Evolutionary conservation across 2,797 vertebrate genomes (phyloP), one percentile per base, ranked within the genome.

Genomic region (Propithecus deckenii): DNA sequence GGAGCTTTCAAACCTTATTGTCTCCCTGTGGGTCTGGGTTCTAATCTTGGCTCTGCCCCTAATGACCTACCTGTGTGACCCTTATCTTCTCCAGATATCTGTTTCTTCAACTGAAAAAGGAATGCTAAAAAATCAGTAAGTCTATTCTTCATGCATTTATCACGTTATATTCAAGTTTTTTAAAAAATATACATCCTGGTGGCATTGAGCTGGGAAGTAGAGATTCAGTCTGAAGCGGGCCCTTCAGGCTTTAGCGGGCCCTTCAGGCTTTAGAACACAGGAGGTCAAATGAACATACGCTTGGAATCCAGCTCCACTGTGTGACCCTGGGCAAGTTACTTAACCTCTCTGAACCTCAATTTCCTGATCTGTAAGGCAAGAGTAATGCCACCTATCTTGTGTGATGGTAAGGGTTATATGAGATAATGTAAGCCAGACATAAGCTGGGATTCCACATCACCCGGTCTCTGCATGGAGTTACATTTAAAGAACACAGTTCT

Each of bases 311-410:
- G 85, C 7, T 81, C 69, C 2, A 3, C 72, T 78, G 52, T 83
- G 57, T 92, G 89, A 92, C 59, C 17, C 69, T 79, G 30, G 22
- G 57, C 52, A 92, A 90, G 52, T 80, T 69, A 78, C 59, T 83
- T 61, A 83, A 91, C 23, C 15, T 74, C 91, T 94, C 50, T 63
- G 81, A 96, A 43, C 13, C 65, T 94, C 83, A 80, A 48, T 41
- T 85, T 63, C 13, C 76, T 94, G 63, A n/a, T 50, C 67, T 94
- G 5, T 78, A 92, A 92, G 84, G 8, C 30, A 97, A 94, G 84
- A 74, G 63, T 81, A 79, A 63, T 74, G 71, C 13, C 46, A 69
- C 18, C 43, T 25, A 69, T n/a, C 67, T 59, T 63, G 14, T 22
- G 63, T 76, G 79, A 78, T 22, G 89, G 4, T 78, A 35, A 90